Evolutionary conservation across 2,797 vertebrate species (phyloP), one percentile per base, ranked within the genome.

Genomic region (Labeo calbasu): DNA sequence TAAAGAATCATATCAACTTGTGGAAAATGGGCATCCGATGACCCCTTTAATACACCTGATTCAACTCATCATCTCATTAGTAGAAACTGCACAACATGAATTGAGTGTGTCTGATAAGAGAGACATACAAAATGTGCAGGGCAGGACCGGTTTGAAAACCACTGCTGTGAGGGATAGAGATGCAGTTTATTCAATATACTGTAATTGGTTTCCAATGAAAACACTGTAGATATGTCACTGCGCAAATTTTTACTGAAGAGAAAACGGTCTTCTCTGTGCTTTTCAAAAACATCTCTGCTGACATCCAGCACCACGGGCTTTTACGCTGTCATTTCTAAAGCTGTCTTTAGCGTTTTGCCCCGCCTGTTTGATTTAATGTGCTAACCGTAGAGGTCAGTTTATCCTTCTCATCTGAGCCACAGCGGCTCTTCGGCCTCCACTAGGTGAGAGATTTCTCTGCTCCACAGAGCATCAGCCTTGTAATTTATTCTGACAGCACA

Each of bases 401-500:
- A 59, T 89, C 51, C 82, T 84, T 79, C 77, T 83, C 79, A 65
- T 55, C 81, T 48, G 10, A 51, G 63, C 25, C 61, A 71, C 15
- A 21, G 71, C 63, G 21, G 77, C 78, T 71, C 43, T 83, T 79
- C 59, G 84, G 82, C 85, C 84, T 83, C 79, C 72, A 53, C 76
- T 48, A 59, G 66, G 57, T 46, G 68, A 76, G 43, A 65, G 32
- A 40, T 63, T 84, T 71, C 63, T n/a, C 21, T 36, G 53, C 50
- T 86, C 23, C 6, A 19, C 79, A 79, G 46, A 65, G 17, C 71
- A 82, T 36, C 55, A 12, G 75, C 21, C 14, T 63, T 68, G 63
- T 78, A 73, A 91, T 85, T 85, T 70, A 89, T 87, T 88, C 85
- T 68, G 83, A 82, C 88, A 87, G 84, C 70, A 84, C 43, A 76